Percentiles rank a stretch among this genome's conserved stretches.
Evolutionary conservation across 2,888 invertebrate genomes (phyloP).

Genomic region (Hirtodrosophila alboralis): DNA sequence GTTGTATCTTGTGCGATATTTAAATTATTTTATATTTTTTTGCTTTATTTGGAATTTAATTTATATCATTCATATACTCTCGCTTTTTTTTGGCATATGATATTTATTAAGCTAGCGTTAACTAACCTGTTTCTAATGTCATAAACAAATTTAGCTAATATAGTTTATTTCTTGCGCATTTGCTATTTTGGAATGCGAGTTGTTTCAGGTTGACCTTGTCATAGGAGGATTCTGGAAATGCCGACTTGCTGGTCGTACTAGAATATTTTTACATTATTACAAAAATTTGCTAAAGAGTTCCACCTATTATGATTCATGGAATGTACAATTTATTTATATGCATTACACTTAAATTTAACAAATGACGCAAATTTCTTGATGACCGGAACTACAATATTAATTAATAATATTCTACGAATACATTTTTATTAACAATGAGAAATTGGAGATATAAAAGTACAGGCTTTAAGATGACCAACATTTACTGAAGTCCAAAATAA

Average conservation of each 20-base stretch:
- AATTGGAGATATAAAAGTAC: too few relatives aligned
- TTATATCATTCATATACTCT: slow-evolving; percentile 1
- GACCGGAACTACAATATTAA: too few relatives aligned
- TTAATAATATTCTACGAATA: too few relatives aligned
- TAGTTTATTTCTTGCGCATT: slow-evolving; percentile 3
- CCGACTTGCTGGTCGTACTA: slow-evolving; percentile 1
- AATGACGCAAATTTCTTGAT: slow-evolving; percentile 1
- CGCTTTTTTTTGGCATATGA: slow-evolving; percentile 18
- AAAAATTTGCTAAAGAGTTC: background rate
- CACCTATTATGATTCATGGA: slow-evolving; percentile 1
- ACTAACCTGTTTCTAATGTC: slow-evolving; percentile 19
- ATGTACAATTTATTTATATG: background rate
- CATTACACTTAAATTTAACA: background rate
- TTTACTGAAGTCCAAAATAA: too few relatives aligned
- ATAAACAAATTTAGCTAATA: slow-evolving; percentile 2
- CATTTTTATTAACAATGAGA: too few relatives aligned
- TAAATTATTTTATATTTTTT: slow-evolving; percentile 1
- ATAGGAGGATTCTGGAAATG: background rate
- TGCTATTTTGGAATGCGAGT: slow-evolving; percentile 4
- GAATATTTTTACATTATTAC: background rate
- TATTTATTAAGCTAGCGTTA: slow-evolving; percentile 14
- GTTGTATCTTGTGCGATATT: background rate
- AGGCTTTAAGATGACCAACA: too few relatives aligned
- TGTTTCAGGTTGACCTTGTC: slow-evolving; percentile 20
- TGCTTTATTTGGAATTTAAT: slow-evolving; percentile 1